Percentiles rank a stretch among this genome's conserved stretches.
Evolutionary conservation across 64 coral and sea anemone species (phyloP).

Genomic region (Platygyra sinensis): DNA sequence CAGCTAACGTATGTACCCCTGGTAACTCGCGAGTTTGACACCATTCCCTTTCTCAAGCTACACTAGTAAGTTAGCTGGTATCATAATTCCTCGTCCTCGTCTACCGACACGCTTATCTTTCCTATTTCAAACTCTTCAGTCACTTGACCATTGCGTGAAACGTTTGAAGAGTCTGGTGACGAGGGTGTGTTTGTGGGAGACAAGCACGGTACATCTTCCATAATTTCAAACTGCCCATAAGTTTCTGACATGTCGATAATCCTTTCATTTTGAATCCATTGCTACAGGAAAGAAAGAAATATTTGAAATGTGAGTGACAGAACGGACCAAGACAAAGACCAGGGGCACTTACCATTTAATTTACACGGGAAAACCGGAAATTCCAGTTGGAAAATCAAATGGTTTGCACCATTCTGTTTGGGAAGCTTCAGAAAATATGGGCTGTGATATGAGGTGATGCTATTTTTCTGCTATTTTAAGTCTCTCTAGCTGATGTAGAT

Average conservation of each 20-base stretch:
- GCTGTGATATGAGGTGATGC: no score
- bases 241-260: constrained; percentile 41
- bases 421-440: no score
- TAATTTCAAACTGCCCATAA: constrained; percentile 29
- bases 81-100: constrained; percentile 16
- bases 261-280: constrained; percentile 78
- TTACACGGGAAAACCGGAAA: no score
- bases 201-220: constrained; percentile 15
- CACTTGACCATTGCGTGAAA: background rate
- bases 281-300: constrained; percentile 34
- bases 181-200: background rate
- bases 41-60: background rate
- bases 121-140: background rate
- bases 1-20: no score
- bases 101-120: background rate
- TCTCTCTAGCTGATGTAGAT: no score
- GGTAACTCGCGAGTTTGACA: background rate
- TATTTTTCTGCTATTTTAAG: no score
- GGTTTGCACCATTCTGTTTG: no score
- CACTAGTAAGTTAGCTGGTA: background rate
- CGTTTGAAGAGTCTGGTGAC: background rate
- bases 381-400: no score
- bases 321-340: no score
- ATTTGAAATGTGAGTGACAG: no score
- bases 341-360: no score